phyloP scores from a whole-genome alignment of 2,888 invertebrate species.

The Aethes cnicana region DNA sequence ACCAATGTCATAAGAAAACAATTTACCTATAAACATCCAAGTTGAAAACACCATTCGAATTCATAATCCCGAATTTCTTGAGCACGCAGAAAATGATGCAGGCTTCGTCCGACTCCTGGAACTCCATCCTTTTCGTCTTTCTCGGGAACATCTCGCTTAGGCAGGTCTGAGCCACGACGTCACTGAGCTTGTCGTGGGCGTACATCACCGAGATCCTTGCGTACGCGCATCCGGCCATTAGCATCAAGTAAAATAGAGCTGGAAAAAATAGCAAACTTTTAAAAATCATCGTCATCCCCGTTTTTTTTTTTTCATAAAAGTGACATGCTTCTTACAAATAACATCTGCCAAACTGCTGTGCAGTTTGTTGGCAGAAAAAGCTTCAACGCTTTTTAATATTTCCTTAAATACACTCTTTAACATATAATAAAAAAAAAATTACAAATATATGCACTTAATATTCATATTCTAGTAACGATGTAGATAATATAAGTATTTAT shows the following conservation, averaged over 20 bases:
- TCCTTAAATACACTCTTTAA: too few relatives aligned
- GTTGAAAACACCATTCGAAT: conserved; percentile 58
- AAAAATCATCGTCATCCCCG: too few relatives aligned
- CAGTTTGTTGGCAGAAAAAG: too few relatives aligned
- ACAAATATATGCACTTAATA: too few relatives aligned
- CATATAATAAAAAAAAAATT: too few relatives aligned
- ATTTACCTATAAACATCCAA: conserved; percentile 65
- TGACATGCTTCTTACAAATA: too few relatives aligned
- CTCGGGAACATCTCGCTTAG: conserved; percentile 69
- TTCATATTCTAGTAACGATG: too few relatives aligned
- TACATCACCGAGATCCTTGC: conserved; percentile 72
- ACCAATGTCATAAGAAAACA: neutral
- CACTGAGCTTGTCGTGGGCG: conserved; percentile 67
- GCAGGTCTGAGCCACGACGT: conserved; percentile 63
- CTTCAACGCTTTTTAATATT: too few relatives aligned
- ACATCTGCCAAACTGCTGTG: too few relatives aligned
- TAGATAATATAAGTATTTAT: too few relatives aligned
- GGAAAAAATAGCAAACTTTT: neutral
- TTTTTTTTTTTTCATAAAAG: too few relatives aligned
- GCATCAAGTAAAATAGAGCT: conserved; percentile 36
- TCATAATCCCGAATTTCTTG: conserved; percentile 72
- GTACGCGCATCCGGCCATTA: conserved; percentile 41
- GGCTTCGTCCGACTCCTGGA: conserved; percentile 69
- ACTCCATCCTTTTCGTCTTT: conserved; percentile 51
- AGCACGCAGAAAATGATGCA: conserved; percentile 74